Evolutionary conservation across 2,113 vertebrate species (phyloP), one percentile per base, ranked within the genome.

Genomic region (Dinomys branickii): DNA sequence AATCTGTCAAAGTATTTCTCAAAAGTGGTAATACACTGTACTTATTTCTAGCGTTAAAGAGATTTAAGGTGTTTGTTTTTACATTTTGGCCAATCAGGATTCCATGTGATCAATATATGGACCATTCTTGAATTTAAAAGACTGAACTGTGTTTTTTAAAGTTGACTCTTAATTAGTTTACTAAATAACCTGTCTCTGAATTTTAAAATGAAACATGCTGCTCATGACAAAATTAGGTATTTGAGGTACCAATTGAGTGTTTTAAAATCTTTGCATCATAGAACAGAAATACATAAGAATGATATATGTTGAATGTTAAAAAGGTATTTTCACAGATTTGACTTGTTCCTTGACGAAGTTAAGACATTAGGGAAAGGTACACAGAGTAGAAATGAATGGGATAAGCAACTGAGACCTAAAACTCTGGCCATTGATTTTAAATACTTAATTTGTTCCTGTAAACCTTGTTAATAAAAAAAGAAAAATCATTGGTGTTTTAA

Each of bases 51-150:
- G 91, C 30, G 47, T 81, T 69, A 58, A 95, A 88, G 58, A 90
- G 92, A 85, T 28, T 14, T 47, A 84, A 78, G 33, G n/a, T 84
- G 67, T 63, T 87, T 77, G 69, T 94, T 94, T 91, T 94, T 94
- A 94, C 80, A 97, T 85, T 98, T 98, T 97, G 98, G 96, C 97
- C 97, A 98, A 12, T 96, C 94, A 96, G 63, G 95, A 97, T 95
- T 88, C 91, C 90, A 95, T 14, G 85, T 96, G 75, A 91, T 97
- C 96, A 89, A 93, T 11, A 87, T 33, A 93, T 93, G 75, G 63
- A 77, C 7, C 88, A 96, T 93, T 96, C 77, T 94, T 98, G 92
- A 54, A 63, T 59, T 94, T 90, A 65, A 84, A 83, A 96, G 97
- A 96, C 96, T 97, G 97, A 50, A 97, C 58, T 91, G 84, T 87